Evolutionary conservation across 2,888 invertebrate genomes (phyloP).

Genomic region (Vanessa cardui): DNA sequence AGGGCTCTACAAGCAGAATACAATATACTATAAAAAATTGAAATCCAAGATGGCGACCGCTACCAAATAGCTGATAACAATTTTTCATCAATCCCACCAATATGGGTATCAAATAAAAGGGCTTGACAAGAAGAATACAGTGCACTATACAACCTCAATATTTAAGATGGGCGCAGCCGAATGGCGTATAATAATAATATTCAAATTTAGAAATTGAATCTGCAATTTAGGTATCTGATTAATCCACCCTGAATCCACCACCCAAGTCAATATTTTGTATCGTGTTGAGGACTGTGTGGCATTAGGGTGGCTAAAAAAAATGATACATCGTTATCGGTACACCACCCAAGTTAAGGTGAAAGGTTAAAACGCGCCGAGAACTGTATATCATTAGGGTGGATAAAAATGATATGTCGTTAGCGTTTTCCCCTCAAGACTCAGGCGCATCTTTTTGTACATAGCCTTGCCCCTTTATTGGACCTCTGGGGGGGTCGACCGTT

Average conservation of each 20-base stretch:
- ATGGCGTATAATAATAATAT: neutral
- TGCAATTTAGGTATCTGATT: neutral
- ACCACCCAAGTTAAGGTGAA: conserved; percentile 29
- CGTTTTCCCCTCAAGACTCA: conserved; percentile 27
- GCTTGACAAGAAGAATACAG: no score
- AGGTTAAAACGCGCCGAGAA: conserved; percentile 28
- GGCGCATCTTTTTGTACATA: conserved; percentile 33
- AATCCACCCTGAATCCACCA: neutral
- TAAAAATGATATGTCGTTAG: conserved; percentile 30
- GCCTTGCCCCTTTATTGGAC: conserved; percentile 32
- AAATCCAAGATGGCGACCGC: no score
- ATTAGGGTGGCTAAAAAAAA: conserved; percentile 16
- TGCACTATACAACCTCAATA: no score
- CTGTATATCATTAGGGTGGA: conserved; percentile 32
- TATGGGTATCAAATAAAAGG: no score
- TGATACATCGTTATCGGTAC: conserved; percentile 26
- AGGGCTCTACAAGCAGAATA: no score
- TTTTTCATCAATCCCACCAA: no score
- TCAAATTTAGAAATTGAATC: neutral
- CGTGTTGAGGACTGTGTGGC: neutral
- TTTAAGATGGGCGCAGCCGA: neutral
- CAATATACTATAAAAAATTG: no score
- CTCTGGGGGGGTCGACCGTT: conserved; percentile 31
- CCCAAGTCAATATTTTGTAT: neutral
- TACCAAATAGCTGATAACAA: no score